These are phyloP conservation scores for Notodromas monacha DNA, from an alignment of 2,888 invertebrate genomes.

Conservation along the genomic window DNA sequence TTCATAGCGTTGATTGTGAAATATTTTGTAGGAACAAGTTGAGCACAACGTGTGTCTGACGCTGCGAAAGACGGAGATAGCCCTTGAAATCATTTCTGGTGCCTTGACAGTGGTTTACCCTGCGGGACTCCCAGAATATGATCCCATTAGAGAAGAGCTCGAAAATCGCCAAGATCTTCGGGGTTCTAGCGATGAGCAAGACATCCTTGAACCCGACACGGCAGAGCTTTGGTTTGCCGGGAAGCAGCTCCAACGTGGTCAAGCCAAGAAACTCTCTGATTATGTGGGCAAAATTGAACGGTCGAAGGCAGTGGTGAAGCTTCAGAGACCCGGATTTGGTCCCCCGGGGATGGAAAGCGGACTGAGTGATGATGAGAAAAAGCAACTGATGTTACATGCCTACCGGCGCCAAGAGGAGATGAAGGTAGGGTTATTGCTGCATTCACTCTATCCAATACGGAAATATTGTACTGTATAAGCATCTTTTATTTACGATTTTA, in stretches of 20 bases:
- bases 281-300: slow-evolving; percentile 56
- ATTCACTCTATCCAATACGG: no score
- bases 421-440: no score
- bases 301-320: slow-evolving; percentile 46
- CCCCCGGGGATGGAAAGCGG: slow-evolving; percentile 57
- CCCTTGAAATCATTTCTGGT: slow-evolving; percentile 44
- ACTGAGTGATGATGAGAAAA: slow-evolving; percentile 46
- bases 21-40: no score
- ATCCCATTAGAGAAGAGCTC: slow-evolving; percentile 55
- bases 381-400: slow-evolving; percentile 54
- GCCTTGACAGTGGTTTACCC: slow-evolving; percentile 72
- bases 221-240: slow-evolving; percentile 70
- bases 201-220: slow-evolving; percentile 21
- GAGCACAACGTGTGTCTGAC: no score
- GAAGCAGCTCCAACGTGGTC: slow-evolving; percentile 40
- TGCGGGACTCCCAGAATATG: slow-evolving; percentile 69
- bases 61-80: no score
- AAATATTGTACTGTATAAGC: no score
- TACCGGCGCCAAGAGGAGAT: slow-evolving; percentile 45
- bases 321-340: slow-evolving; percentile 45
- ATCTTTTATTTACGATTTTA: no score
- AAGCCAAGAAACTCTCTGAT: slow-evolving; percentile 34
- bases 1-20: no score
- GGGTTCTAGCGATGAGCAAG: slow-evolving; percentile 53
- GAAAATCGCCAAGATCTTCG: slow-evolving; percentile 55